Base-by-base conservation (phyloP, 2,888 invertebrate species). In the Periphyllus acericola region DNA sequence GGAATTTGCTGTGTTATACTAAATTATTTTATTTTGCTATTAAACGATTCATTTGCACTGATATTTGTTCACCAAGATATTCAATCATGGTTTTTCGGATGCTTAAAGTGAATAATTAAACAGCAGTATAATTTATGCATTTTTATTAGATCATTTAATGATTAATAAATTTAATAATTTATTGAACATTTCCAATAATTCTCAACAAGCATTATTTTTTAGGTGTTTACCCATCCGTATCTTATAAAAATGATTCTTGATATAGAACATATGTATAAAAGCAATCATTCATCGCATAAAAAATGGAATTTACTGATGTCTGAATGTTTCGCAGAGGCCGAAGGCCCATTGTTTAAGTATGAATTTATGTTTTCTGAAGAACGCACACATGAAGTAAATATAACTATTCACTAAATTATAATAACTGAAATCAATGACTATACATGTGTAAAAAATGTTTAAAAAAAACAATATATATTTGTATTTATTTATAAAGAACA, bases 1-100 rank as follows among this genome's bases (percentile, higher is more conserved):
- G 74, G 34, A 87, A 87, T 75, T 81, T 87, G 66, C 3, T 75
- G 0, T 87, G 87, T 75, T 87, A 87, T 46, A 87, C 87, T 19
- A 87, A 75, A 75, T 72, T 87, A 34, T 87, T 87, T 87, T 75
- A 74, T 80, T 40, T 80, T 40, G 81, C 81, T 46, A 81, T 87
- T n/a, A 81, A 87, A 74, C 36, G 87, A 81, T 87, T 87, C 6
- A 66, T 25, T 17, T 60, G 81, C 34, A 75, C 46, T 32, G 74
- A 87, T n/a, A 75, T 87, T n/a, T 87, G 87, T 75, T 81, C 87
- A 19, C 81, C 81, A 17, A 72, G 66, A 66, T 87, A 87, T 74
- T 87, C 87, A 34, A n/a, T 74, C 17, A 87, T 87, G 87, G 60
- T 81, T 60, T 75, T 32, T 81, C 29, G 74, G 19, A 32, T 75